Conservation (phyloP, 1,140 invertebrate genomes). For the Drosophila ambigua region DNA sequence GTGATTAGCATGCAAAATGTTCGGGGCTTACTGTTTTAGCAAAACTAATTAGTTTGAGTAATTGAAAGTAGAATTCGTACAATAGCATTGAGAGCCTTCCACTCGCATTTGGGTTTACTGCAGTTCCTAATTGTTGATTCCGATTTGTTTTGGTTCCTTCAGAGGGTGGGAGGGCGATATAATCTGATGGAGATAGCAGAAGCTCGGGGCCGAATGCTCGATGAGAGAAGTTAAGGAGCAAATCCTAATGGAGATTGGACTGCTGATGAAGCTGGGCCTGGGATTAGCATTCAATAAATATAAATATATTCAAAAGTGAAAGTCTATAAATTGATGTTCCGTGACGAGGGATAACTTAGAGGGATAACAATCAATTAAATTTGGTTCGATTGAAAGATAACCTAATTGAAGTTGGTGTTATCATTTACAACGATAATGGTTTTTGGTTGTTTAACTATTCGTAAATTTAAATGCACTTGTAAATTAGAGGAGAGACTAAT, state of each 20-base stretch:
- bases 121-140: constrained; percentile 30
- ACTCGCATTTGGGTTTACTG: constrained; percentile 5
- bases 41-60: constrained; percentile 80
- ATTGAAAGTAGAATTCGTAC: constrained; percentile 60
- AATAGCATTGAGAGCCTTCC: constrained; percentile 17
- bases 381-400: no score
- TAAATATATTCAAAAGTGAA: no score
- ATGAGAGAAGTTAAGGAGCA: constrained; percentile 8
- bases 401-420: no score
- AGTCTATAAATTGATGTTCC: no score
- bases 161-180: not conserved
- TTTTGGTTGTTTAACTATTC: no score
- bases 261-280: not conserved
- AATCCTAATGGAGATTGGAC: constrained; percentile 9
- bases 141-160: constrained; percentile 11
- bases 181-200: constrained; percentile 9
- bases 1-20: constrained; percentile 71
- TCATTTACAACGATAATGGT: no score
- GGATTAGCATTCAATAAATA: not conserved
- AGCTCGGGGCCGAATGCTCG: constrained; percentile 17
- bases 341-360: no score
- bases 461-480: no score
- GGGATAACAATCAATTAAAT: no score
- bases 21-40: constrained; percentile 68
- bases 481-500: no score